Evolutionary conservation across 1,140 invertebrate species (phyloP).

Genomic region (Megathymus violae): DNA sequence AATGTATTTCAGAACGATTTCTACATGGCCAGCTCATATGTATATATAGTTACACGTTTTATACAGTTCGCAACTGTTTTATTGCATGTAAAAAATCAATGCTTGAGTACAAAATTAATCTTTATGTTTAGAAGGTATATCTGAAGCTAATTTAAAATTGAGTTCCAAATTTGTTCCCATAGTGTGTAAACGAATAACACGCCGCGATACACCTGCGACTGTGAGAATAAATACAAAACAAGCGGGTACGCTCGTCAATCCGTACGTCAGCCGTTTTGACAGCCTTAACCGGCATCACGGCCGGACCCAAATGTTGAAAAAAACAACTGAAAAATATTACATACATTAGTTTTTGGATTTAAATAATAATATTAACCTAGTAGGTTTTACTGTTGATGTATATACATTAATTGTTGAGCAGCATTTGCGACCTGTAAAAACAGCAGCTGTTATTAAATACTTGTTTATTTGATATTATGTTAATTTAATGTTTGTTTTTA

Average conservation of each 20-base stretch:
- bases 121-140: too few relatives aligned
- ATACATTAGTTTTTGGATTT: constrained; percentile 40
- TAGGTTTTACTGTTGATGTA: not conserved
- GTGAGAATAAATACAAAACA: constrained; percentile 71
- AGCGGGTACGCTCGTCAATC: constrained; percentile 76
- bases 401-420: too few relatives aligned
- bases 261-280: constrained; percentile 75
- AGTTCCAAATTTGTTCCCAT: constrained; percentile 47
- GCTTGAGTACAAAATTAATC: constrained; percentile 8
- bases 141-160: constrained; percentile 34
- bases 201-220: constrained; percentile 62
- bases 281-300: constrained; percentile 78
- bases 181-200: constrained; percentile 59
- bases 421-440: too few relatives aligned
- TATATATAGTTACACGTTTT: too few relatives aligned
- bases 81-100: not conserved
- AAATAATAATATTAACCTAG: constrained; percentile 7
- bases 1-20: too few relatives aligned
- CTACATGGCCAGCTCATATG: too few relatives aligned
- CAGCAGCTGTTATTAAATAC: too few relatives aligned
- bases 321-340: constrained; percentile 52
- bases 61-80: too few relatives aligned
- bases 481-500: too few relatives aligned
- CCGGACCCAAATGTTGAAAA: constrained; percentile 61
- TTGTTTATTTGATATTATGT: too few relatives aligned